Conservation (phyloP, 2,797 vertebrate genomes). For the Acipenser ruthenus region DNA sequence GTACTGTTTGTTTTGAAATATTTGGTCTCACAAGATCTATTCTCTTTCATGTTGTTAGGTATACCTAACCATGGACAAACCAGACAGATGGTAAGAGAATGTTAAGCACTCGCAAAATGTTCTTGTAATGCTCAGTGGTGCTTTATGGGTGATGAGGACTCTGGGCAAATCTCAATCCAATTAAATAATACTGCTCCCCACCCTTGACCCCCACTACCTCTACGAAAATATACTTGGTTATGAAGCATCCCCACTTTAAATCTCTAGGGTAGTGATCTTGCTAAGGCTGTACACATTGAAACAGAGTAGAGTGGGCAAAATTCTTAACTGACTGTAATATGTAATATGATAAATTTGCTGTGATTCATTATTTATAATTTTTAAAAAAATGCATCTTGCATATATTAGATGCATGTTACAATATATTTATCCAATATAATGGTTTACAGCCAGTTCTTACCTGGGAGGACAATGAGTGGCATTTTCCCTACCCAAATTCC, state of each 20-base stretch:
- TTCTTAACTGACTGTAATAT: too few species aligned
- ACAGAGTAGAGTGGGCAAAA: too few species aligned
- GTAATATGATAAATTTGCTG: too few species aligned
- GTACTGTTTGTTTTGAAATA: neutral
- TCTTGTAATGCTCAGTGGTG: neutral
- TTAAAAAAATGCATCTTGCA: too few species aligned
- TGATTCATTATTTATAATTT: too few species aligned
- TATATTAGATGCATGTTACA: too few species aligned
- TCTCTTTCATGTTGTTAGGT: conserved; percentile 60
- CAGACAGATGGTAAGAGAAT: conserved; percentile 72
- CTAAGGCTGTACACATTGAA: too few species aligned
- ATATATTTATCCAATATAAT: too few species aligned
- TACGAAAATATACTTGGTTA: neutral
- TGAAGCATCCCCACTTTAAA: neutral
- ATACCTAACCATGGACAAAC: conserved; percentile 72
- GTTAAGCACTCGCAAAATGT: conserved; percentile 14
- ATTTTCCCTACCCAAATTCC: too few species aligned
- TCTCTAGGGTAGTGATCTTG: neutral
- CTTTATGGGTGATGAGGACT: neutral
- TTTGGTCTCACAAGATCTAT: conserved; percentile 46
- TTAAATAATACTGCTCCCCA: neutral
- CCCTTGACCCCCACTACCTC: neutral
- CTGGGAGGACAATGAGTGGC: too few species aligned
- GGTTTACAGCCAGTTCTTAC: too few species aligned
- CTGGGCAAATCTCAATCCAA: neutral